phyloP scores from a whole-genome alignment of 2,888 invertebrate genomes.

The Patella ulyssiponensis region DNA sequence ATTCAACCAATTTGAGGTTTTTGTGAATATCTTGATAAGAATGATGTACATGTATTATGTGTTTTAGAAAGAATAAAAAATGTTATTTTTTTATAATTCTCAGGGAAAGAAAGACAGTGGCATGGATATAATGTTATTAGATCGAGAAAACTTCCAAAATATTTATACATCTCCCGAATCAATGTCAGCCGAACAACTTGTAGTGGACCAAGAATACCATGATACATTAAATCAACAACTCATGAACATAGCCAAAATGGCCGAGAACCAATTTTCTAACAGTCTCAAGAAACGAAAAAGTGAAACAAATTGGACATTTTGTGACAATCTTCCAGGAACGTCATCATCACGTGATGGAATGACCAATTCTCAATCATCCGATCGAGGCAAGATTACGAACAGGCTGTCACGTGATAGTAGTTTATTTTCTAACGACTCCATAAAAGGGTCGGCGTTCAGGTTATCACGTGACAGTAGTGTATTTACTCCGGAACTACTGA shows the following conservation, averaged over 20 bases:
- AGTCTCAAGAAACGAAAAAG: background rate
- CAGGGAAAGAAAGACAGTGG: constrained; percentile 7
- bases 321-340: background rate
- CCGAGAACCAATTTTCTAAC: background rate
- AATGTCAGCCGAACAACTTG: background rate
- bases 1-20: too few species aligned
- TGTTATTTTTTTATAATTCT: background rate
- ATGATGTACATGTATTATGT: too few species aligned
- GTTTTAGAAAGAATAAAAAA: too few species aligned
- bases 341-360: background rate
- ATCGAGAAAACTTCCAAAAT: constrained; percentile 4
- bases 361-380: background rate
- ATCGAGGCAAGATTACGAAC: background rate
- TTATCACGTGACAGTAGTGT: too few species aligned
- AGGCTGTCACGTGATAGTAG: constrained; percentile 9
- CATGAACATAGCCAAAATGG: background rate
- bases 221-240: background rate
- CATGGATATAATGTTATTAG: constrained; percentile 8
- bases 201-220: constrained; percentile 10
- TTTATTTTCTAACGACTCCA: background rate
- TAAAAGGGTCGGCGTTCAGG: background rate
- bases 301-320: background rate
- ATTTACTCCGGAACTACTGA: too few species aligned
- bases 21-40: too few species aligned
- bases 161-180: background rate